A percentile compares a stretch with the other conserved stretches of the same genome.
Conservation (phyloP, 2,888 invertebrate genomes). For the Macrophya annulata region DNA sequence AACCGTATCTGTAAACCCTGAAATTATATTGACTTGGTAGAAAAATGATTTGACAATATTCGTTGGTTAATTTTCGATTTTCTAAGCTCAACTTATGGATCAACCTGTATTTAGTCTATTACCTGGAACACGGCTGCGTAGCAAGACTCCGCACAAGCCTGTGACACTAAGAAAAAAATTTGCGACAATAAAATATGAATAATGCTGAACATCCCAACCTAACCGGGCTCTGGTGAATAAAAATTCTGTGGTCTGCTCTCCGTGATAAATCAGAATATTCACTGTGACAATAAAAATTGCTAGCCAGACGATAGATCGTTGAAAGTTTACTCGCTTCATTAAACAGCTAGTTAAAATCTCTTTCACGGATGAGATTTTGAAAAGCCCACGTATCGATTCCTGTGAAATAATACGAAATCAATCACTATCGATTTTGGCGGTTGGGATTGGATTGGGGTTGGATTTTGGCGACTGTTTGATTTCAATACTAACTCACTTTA, state of each 20-base stretch:
- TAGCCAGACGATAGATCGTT: slow-evolving; percentile 81
- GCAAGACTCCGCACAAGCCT: slow-evolving; percentile 83
- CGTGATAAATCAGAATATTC: slow-evolving; percentile 79
- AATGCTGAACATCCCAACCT: slow-evolving; percentile 85
- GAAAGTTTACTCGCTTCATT: slow-evolving; percentile 81
- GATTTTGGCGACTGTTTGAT: not conserved
- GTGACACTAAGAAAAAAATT: slow-evolving; percentile 81
- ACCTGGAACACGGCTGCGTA: slow-evolving; percentile 76
- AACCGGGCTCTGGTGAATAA: slow-evolving; percentile 85
- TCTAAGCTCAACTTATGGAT: too few species aligned
- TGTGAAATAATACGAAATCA: slow-evolving; percentile 68
- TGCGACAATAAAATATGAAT: slow-evolving; percentile 82
- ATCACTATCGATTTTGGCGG: too few species aligned
- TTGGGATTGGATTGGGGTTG: too few species aligned
- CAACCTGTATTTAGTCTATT: not conserved
- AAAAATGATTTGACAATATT: too few species aligned
- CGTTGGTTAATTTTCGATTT: too few species aligned
- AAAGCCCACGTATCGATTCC: slow-evolving; percentile 79
- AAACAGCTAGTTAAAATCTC: slow-evolving; percentile 83
- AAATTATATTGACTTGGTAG: not conserved
- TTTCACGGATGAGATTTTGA: slow-evolving; percentile 81
- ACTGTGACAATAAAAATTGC: slow-evolving; percentile 74
- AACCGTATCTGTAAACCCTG: slow-evolving; percentile 68
- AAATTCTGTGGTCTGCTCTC: slow-evolving; percentile 82
- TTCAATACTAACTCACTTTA: slow-evolving; percentile 62